These are phyloP conservation scores for Baronia brevicornis DNA, from an alignment of 2,888 invertebrate genomes.

Conservation along the genomic window DNA sequence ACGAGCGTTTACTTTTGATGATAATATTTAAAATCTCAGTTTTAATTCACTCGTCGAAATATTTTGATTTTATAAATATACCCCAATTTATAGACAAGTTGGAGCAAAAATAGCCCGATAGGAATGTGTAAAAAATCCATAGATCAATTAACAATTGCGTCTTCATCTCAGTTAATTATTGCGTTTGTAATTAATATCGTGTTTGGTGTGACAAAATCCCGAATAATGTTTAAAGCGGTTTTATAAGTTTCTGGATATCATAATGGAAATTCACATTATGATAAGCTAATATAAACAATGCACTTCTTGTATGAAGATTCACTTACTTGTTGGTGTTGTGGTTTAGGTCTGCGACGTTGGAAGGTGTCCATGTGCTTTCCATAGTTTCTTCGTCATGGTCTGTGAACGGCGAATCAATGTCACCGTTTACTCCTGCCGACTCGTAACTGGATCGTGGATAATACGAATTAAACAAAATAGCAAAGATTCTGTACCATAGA, in stretches of 20 bases:
- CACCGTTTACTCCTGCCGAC: slow-evolving; percentile 13
- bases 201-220: no score
- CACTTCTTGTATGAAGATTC: background rate
- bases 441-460: slow-evolving; percentile 9
- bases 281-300: background rate
- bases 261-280: background rate
- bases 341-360: slow-evolving; percentile 14
- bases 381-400: slow-evolving; percentile 46
- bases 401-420: slow-evolving; percentile 22
- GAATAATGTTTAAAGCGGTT: background rate
- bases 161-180: no score
- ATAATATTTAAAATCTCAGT: no score
- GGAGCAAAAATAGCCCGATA: no score
- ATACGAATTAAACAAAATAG: background rate
- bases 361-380: slow-evolving; percentile 45
- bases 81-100: no score
- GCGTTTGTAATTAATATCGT: no score
- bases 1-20: no score
- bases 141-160: no score
- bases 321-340: slow-evolving; percentile 27
- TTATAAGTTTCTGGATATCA: background rate
- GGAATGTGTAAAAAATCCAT: no score
- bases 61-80: no score
- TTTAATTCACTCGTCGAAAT: no score
- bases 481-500: background rate